These are phyloP conservation scores for Nixonia krombeini DNA, from an alignment of 1,140 invertebrate genomes.

Conservation along the genomic window DNA sequence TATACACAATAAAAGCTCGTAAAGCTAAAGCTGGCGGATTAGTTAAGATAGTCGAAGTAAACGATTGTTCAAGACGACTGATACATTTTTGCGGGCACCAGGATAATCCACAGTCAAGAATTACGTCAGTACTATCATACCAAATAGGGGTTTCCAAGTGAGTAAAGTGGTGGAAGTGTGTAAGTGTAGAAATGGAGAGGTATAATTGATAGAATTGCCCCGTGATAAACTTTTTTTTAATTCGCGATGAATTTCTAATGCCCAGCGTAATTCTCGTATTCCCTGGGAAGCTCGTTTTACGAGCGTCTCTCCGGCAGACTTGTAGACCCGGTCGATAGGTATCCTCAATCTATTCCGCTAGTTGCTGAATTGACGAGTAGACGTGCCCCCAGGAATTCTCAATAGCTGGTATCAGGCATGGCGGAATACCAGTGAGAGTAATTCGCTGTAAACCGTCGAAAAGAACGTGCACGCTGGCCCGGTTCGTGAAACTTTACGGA, in stretches of 20 bases:
- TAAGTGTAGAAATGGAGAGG: too few species aligned
- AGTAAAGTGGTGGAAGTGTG: too few species aligned
- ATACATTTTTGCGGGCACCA: slow-evolving; percentile 23
- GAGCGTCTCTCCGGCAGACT: neutral
- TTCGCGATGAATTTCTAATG: too few species aligned
- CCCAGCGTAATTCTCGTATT: slow-evolving; percentile 9
- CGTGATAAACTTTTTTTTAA: too few species aligned
- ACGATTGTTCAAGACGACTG: slow-evolving; percentile 35
- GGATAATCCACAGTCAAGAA: slow-evolving; percentile 10
- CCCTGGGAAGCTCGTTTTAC: slow-evolving; percentile 9
- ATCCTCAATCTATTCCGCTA: slow-evolving; percentile 7
- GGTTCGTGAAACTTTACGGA: slow-evolving; percentile 8
- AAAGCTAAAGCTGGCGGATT: slow-evolving; percentile 28
- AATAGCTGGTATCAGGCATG: slow-evolving; percentile 1
- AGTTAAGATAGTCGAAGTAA: slow-evolving; percentile 28
- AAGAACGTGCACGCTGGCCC: neutral
- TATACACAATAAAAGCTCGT: slow-evolving; percentile 28
- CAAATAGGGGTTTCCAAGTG: too few species aligned
- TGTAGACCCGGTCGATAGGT: slow-evolving; percentile 7
- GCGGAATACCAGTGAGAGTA: slow-evolving; percentile 14
- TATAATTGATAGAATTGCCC: too few species aligned
- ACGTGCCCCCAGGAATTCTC: slow-evolving; percentile 19
- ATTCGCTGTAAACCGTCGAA: slow-evolving; percentile 23
- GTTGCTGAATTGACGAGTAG: slow-evolving; percentile 19
- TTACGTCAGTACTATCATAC: too few species aligned